Conservation (phyloP, 2,797 vertebrate genomes). For the Sebastes elongatus region DNA sequence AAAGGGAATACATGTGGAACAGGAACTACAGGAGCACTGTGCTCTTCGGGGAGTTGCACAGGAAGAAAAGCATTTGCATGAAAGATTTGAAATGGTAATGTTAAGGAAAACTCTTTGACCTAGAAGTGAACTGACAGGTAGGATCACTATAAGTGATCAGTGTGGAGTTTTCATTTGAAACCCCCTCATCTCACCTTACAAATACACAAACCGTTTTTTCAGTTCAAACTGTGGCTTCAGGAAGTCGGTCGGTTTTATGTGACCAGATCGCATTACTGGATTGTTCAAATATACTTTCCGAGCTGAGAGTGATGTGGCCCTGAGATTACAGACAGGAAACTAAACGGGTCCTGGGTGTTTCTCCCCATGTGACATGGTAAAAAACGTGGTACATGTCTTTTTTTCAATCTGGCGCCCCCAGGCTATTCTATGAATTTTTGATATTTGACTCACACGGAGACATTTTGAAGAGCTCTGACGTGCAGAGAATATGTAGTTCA, state of each 20-base stretch:
- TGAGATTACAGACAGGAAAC: constrained; percentile 45
- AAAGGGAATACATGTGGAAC: not conserved
- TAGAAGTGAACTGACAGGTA: not conserved
- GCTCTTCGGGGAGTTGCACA: not conserved
- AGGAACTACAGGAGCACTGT: not conserved
- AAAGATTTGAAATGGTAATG: not conserved
- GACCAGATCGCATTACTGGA: constrained; percentile 35
- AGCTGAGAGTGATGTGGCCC: constrained; percentile 28
- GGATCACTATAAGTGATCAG: not conserved
- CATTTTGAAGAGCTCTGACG: constrained; percentile 43
- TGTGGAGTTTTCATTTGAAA: not conserved
- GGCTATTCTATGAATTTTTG: constrained; percentile 58
- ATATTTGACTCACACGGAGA: constrained; percentile 56
- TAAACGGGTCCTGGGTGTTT: constrained; percentile 30
- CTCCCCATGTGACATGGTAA: constrained; percentile 44
- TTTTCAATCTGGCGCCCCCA: constrained; percentile 19
- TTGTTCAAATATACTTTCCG: constrained; percentile 26
- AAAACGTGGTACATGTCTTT: constrained; percentile 26
- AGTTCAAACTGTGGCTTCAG: constrained; percentile 1
- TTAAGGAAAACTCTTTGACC: not conserved
- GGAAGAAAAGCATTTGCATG: not conserved
- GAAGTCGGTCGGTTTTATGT: constrained; percentile 13
- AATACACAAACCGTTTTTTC: not conserved
- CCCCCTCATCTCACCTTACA: not conserved
- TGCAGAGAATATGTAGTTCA: constrained; percentile 35